Evolutionary conservation across 1,140 invertebrate species (phyloP), one percentile per base, ranked within the genome.

Genomic region (Brachionus sp.): DNA sequence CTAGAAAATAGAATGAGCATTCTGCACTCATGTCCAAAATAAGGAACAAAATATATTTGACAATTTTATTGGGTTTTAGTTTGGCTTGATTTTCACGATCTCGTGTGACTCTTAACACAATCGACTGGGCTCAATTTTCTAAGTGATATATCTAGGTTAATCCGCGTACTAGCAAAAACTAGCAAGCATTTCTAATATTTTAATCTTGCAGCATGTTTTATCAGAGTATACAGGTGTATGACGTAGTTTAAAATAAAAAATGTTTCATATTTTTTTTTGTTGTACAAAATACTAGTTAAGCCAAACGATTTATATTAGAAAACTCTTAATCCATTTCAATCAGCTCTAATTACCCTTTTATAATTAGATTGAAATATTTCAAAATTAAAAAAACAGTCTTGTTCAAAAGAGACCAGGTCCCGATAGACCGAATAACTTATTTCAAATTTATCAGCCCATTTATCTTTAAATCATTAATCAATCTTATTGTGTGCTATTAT

Each of bases 401-500:
- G 33, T 66, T 33, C 33, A 37, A 33, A 66, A 33, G 25, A 66
- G 16, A 70, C 16, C 16, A 70, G 29, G 29, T 39, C 66, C 35
- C 29, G n/a, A n/a, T 10, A 66, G 64, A 37, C 64, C 64, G 1
- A 35, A n/a, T 66, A 66, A 66, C 64, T 70, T 70, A 70, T 70
- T 70, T 70, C 37, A 39, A 70, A 70, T 70, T 37, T 70, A 70
- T 37, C 66, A 70, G 66, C 66, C 37, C 19, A 70, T 70, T 70
- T 70, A 70, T 70, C 66, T 70, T 70, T 70, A 70, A 70, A 70
- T 70, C 66, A 70, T 70, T 70, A 70, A 70, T 70, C 66, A 70
- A 70, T 70, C 66, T 70, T 12, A 39, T 66, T 66, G 64, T 66
- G 64, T 66, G 64, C 29, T 66, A 66, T 66, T 66, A 33, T 66